A percentile compares a stretch with the other conserved stretches of the same genome.
These are phyloP conservation scores for Oscheius sp. DNA, from an alignment of 1,140 invertebrate species.

Conservation along the genomic window DNA sequence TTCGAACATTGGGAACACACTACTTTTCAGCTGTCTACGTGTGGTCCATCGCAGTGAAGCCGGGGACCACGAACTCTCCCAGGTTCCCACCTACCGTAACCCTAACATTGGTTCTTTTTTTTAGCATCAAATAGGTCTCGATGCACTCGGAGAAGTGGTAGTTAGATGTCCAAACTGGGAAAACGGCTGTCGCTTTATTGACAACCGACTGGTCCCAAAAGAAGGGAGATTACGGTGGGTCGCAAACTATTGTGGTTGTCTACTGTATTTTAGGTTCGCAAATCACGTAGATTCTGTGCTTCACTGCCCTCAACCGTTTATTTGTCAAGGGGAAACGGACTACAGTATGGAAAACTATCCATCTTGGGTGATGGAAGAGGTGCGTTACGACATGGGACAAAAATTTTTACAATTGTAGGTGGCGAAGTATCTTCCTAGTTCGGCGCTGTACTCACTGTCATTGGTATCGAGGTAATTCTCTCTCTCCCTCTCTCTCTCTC, in stretches of 20 bases:
- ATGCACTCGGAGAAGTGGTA: not conserved
- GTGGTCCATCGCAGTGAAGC: not conserved
- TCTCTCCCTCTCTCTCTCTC: too few species aligned
- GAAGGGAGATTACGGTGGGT: not conserved
- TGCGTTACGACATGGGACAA: not conserved
- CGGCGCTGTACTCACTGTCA: not conserved
- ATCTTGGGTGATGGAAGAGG: not conserved
- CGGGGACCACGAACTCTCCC: constrained; percentile 1
- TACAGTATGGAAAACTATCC: not conserved
- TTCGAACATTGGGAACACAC: too few species aligned
- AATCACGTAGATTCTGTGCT: not conserved
- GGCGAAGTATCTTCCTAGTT: constrained; percentile 4
- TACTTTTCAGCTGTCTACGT: constrained; percentile 12
- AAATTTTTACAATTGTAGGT: not conserved
- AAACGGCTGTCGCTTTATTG: not conserved
- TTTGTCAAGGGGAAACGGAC: not conserved
- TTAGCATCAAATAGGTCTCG: not conserved
- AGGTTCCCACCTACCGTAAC: not conserved
- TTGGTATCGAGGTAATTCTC: not conserved
- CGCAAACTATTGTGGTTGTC: too few species aligned
- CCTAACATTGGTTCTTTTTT: not conserved
- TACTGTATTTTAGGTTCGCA: too few species aligned
- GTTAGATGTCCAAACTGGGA: constrained; percentile 16
- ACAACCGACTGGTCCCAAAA: not conserved
- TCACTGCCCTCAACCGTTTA: not conserved